Conservation (phyloP, 2,888 invertebrate species). For the Matsumyia berberina region DNA sequence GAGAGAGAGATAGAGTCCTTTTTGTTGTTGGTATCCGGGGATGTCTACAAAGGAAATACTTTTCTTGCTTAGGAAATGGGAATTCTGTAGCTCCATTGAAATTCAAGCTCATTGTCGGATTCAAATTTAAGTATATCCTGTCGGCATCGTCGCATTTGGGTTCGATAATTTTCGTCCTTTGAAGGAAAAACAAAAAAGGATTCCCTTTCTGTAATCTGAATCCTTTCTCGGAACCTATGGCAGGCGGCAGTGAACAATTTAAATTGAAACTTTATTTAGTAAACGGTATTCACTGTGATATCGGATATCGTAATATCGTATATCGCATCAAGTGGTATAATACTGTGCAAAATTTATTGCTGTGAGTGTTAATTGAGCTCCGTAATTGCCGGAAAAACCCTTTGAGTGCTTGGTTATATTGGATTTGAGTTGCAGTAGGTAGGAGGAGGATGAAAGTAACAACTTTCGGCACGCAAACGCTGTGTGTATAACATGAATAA, state of each 20-base stretch:
- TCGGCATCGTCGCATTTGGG: neutral
- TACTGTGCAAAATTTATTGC: no score
- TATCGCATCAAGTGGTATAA: no score
- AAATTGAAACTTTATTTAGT: neutral
- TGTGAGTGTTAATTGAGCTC: no score
- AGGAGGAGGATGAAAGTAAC: no score
- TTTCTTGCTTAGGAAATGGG: neutral
- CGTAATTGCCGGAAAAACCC: no score
- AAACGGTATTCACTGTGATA: no score
- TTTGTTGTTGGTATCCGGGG: neutral
- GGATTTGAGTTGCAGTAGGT: no score
- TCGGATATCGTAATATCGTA: no score
- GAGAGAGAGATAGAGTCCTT: no score
- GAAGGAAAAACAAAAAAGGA: neutral
- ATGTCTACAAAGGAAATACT: constrained; percentile 21
- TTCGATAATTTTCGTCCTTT: constrained; percentile 5
- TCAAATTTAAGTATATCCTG: constrained; percentile 1
- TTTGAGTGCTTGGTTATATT: no score
- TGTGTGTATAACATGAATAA: no score
- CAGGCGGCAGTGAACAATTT: constrained; percentile 1
- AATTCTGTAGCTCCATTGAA: neutral
- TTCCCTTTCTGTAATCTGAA: neutral
- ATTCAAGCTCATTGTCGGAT: constrained; percentile 1
- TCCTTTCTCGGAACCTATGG: neutral
- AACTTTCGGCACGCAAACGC: no score